Conservation (phyloP, 1,140 invertebrate species). For the Holotrichia oblita region DNA sequence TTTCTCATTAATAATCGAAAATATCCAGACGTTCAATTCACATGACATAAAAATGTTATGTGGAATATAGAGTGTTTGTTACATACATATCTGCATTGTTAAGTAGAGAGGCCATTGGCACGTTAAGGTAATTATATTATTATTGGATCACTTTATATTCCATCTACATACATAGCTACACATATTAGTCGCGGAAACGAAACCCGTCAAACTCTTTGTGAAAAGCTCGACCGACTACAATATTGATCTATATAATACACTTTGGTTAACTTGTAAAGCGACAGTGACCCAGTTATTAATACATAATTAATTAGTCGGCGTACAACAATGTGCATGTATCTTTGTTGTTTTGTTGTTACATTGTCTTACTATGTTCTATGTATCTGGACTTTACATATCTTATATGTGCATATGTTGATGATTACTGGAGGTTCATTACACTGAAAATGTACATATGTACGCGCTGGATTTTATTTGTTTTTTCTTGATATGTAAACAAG, state of each 20-base stretch:
- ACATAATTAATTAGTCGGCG: neutral
- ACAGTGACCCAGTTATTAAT: conserved; percentile 7
- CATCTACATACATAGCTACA: neutral
- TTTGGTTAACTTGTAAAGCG: neutral
- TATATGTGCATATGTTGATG: too few species aligned
- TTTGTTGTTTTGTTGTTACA: too few species aligned
- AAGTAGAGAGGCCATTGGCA: neutral
- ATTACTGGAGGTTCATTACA: too few species aligned
- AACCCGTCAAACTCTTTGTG: neutral
- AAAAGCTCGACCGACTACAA: neutral
- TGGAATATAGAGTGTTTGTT: neutral
- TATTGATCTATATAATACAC: neutral
- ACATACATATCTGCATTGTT: too few species aligned
- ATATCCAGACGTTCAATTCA: neutral
- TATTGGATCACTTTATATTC: neutral
- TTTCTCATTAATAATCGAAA: neutral
- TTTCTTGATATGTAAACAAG: too few species aligned
- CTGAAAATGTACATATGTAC: too few species aligned
- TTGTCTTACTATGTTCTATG: too few species aligned
- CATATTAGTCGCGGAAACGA: too few species aligned
- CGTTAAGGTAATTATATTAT: conserved; percentile 9
- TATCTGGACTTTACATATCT: too few species aligned
- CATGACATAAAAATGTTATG: neutral
- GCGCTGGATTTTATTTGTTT: too few species aligned
- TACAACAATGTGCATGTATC: too few species aligned